phyloP scores from a whole-genome alignment of 2,113 vertebrate genomes.

The Galbula dea region DNA sequence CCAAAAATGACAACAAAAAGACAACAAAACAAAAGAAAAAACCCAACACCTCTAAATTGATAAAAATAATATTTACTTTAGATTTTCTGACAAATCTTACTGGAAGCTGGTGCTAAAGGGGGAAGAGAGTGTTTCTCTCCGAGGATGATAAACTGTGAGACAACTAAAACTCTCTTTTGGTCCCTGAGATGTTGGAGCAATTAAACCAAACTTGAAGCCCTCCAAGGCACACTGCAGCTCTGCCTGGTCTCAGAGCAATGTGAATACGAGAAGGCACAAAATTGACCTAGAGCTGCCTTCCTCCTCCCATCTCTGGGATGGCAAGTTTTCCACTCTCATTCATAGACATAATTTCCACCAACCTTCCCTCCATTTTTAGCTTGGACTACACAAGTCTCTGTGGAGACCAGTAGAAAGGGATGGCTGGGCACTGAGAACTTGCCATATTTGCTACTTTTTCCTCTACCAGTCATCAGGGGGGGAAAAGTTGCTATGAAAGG shows the following conservation, averaged over 20 bases:
- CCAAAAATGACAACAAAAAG: no score
- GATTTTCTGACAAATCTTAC: not conserved
- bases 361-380: not conserved
- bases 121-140: not conserved
- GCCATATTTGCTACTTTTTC: constrained; percentile 4
- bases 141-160: not conserved
- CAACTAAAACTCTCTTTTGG: not conserved
- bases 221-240: fast-evolving
- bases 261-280: not conserved
- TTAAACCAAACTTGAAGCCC: not conserved
- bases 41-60: not conserved
- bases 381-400: not conserved
- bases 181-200: not conserved
- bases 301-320: not conserved
- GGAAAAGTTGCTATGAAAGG: constrained; percentile 9
- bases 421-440: not conserved
- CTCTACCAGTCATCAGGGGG: not conserved
- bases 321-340: fast-evolving
- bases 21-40: no score
- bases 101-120: not conserved
- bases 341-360: constrained; percentile 34
- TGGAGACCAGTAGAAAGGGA: constrained; percentile 4
- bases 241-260: fast-evolving
- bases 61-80: not conserved
- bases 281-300: constrained; percentile 1